A percentile compares a stretch with the other conserved stretches of the same genome.
These are phyloP conservation scores for Crax fasciolata DNA, from an alignment of 2,797 vertebrate genomes.

Conservation along the genomic window DNA sequence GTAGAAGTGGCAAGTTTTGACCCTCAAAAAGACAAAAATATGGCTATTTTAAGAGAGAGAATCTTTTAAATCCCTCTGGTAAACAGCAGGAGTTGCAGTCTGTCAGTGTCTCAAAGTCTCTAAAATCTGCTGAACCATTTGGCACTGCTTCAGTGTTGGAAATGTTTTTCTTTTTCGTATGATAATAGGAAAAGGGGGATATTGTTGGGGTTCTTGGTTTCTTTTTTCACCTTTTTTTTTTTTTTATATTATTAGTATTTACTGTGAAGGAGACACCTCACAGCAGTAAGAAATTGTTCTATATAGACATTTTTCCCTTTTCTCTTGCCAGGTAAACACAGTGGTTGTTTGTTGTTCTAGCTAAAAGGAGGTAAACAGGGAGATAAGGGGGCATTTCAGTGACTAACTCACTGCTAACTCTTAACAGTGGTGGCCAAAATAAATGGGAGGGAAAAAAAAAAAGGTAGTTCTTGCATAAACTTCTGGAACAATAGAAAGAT, in stretches of 20 bases:
- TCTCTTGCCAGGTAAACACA: background rate
- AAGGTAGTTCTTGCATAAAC: background rate
- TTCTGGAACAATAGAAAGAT: constrained; percentile 68
- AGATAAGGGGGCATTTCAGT: constrained; percentile 25
- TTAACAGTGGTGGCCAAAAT: constrained; percentile 11
- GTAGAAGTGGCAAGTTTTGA: constrained; percentile 40
- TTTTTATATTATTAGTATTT: background rate
- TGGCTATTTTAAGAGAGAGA: constrained; percentile 43
- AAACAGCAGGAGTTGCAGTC: constrained; percentile 58
- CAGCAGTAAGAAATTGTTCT: background rate
- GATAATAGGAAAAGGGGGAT: background rate
- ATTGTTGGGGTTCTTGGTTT: background rate
- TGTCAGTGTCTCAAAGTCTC: constrained; percentile 30
- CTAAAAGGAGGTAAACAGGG: constrained; percentile 8
- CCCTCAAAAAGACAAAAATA: constrained; percentile 51
- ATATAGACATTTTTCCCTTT: background rate
- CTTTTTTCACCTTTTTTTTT: background rate
- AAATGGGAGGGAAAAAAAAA: background rate
- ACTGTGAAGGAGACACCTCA: background rate
- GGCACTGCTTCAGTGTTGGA: constrained; percentile 34
- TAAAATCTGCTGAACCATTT: constrained; percentile 70
- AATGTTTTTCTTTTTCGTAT: background rate
- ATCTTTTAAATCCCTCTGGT: constrained; percentile 50
- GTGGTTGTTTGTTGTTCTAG: background rate
- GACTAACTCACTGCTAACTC: background rate